Conservation (phyloP, 2,797 vertebrate genomes). For the Taeniopygia guttata region DNA sequence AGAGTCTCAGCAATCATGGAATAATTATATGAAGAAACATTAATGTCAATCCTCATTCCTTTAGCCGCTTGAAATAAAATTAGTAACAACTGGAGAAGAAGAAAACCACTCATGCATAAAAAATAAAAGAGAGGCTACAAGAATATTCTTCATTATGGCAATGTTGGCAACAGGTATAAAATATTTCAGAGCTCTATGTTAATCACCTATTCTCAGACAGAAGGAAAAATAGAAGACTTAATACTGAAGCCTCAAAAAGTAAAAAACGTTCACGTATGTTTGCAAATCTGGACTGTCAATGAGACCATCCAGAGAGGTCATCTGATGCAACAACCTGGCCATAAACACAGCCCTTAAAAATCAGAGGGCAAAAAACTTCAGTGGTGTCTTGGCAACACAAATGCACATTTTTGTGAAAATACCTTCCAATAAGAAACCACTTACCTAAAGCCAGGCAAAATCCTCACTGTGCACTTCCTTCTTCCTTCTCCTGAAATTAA, state of each 20-base stretch:
- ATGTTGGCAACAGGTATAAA: background rate
- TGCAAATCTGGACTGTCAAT: background rate
- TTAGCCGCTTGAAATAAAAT: background rate
- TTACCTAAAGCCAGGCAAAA: background rate
- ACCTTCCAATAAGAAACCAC: background rate
- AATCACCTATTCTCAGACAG: background rate
- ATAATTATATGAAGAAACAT: slow-evolving; percentile 20
- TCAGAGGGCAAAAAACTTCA: background rate
- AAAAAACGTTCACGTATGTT: background rate
- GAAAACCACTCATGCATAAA: background rate
- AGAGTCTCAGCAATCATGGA: slow-evolving; percentile 21
- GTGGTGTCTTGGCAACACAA: background rate
- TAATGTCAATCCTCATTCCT: slow-evolving; percentile 41
- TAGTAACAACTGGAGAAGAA: background rate
- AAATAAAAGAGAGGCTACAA: background rate
- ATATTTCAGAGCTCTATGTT: background rate
- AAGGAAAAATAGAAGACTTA: background rate
- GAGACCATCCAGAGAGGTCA: background rate
- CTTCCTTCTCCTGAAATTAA: background rate
- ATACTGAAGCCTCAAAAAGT: background rate
- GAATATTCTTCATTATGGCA: background rate
- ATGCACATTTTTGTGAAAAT: background rate
- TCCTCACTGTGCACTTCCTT: background rate
- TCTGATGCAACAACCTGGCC: background rate
- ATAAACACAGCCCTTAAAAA: background rate